Percentiles rank a stretch among this genome's conserved stretches.
These are phyloP conservation scores for Trichonephila inaurata DNA, from an alignment of 1,140 invertebrate species.

Conservation along the genomic window DNA sequence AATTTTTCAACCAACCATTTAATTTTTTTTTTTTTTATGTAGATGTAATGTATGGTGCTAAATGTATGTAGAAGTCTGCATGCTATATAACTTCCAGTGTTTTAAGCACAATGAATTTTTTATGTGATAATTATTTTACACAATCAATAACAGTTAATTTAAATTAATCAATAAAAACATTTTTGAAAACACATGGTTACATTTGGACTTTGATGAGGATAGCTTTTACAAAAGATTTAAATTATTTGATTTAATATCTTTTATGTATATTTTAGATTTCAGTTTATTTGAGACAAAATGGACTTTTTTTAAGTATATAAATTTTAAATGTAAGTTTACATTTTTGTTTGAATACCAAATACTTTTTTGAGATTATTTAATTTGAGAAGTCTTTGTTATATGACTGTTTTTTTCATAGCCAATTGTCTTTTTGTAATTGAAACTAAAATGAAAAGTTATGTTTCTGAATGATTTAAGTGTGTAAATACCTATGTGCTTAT, in stretches of 20 bases:
- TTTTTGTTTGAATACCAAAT: not conserved
- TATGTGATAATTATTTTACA: not conserved
- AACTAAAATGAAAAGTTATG: not conserved
- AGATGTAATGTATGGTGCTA: not conserved
- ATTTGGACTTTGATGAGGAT: no score
- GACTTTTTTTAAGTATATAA: not conserved
- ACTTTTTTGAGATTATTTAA: conserved; percentile 5
- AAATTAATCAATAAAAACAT: no score
- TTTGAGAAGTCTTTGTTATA: not conserved
- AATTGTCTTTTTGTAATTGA: not conserved
- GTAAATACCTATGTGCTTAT: conserved; percentile 10
- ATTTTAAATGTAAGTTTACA: not conserved
- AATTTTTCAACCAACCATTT: no score
- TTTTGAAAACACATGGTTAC: no score
- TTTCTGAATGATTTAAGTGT: not conserved
- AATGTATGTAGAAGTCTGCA: not conserved
- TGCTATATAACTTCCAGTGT: not conserved
- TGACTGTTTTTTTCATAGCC: not conserved
- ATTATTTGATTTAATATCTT: no score
- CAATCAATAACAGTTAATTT: not conserved
- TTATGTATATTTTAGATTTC: not conserved
- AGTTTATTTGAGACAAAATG: not conserved
- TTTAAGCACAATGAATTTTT: not conserved
- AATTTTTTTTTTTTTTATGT: no score
- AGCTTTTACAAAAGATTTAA: no score